These are phyloP conservation scores for Saccostrea cuccullata DNA, from an alignment of 1,140 invertebrate genomes.

Conservation along the genomic window DNA sequence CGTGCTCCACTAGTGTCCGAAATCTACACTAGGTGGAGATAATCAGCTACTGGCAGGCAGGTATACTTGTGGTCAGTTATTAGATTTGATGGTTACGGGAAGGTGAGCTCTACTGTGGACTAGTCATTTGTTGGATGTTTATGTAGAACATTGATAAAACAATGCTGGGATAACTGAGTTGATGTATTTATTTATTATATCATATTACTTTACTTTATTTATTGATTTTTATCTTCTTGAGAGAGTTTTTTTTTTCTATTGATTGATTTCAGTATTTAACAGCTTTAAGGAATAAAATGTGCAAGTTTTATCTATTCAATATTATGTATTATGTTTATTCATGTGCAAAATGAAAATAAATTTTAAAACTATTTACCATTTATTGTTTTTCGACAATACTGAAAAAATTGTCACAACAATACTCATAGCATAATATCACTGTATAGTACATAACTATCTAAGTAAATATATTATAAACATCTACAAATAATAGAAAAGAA, in stretches of 20 bases:
- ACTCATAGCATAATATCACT: background rate
- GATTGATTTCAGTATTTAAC: background rate
- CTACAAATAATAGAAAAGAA: background rate
- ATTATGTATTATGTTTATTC: background rate
- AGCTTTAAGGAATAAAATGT: slow-evolving; percentile 1
- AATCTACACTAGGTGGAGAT: background rate
- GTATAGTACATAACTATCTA: background rate
- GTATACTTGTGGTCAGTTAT: no score
- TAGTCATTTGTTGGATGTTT: background rate
- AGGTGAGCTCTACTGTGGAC: background rate
- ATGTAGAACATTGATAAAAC: background rate
- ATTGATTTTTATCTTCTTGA: background rate
- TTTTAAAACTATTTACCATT: background rate
- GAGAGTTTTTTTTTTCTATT: background rate
- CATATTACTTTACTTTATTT: background rate
- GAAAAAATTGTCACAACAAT: background rate
- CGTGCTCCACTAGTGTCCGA: background rate
- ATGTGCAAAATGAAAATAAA: background rate
- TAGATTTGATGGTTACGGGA: background rate
- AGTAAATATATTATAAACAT: background rate
- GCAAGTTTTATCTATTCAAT: background rate
- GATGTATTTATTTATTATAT: background rate
- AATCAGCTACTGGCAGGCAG: no score
- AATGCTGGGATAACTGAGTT: background rate
- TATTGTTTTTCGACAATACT: background rate